phyloP scores from a whole-genome alignment of 53 echinoderm and acorn worm species.

The Echinometra lucunter region DNA sequence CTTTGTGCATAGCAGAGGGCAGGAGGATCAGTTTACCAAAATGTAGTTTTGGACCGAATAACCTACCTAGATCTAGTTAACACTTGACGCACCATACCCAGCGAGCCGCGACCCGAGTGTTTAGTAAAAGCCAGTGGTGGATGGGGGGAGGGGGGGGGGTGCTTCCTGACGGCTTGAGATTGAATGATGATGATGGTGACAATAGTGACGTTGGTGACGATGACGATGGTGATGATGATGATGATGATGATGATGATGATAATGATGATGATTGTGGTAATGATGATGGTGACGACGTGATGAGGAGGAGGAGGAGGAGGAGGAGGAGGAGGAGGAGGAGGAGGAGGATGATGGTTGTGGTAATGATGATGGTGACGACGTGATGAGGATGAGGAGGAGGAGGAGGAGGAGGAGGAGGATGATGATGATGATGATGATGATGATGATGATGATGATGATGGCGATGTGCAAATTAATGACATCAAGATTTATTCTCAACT shows the following conservation, averaged over 20 bases:
- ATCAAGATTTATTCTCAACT: no score
- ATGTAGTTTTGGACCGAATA: no score
- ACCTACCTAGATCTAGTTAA: no score
- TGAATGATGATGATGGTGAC: background rate
- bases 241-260: background rate
- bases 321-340: background rate
- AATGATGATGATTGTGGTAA: background rate
- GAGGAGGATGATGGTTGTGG: background rate
- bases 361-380: background rate
- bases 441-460: slow-evolving; percentile 39
- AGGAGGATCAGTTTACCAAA: no score
- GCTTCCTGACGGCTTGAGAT: no score
- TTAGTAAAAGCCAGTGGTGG: no score
- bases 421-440: slow-evolving; percentile 30
- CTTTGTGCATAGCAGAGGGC: no score
- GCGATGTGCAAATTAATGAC: background rate
- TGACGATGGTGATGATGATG: slow-evolving; percentile 14
- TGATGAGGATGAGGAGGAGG: background rate
- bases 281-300: background rate
- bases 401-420: background rate
- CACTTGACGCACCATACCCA: no score
- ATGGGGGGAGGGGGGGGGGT: no score
- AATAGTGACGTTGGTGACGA: background rate
- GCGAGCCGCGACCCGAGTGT: no score
- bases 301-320: no score